phyloP scores from a whole-genome alignment of 2,797 vertebrate species.

The Eleutherodactylus coqui region DNA sequence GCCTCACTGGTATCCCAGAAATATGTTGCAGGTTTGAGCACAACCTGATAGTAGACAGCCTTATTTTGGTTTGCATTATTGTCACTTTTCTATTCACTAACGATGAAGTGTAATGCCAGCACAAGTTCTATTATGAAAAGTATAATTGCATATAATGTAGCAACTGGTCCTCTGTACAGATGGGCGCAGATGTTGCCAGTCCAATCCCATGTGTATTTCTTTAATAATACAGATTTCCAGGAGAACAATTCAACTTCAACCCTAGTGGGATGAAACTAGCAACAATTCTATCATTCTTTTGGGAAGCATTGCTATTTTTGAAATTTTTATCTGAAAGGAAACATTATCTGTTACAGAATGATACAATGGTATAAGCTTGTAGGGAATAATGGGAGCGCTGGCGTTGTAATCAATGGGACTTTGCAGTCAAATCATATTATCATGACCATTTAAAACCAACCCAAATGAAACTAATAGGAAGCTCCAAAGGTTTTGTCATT shows the following conservation, averaged over 20 bases:
- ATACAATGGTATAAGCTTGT: not conserved
- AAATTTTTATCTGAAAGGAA: not conserved
- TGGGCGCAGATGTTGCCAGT: constrained; percentile 30
- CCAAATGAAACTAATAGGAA: too few species aligned
- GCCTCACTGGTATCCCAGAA: too few species aligned
- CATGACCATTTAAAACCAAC: too few species aligned
- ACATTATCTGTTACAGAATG: too few species aligned
- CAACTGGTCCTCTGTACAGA: not conserved
- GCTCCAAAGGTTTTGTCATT: too few species aligned
- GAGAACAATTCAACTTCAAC: constrained; percentile 12
- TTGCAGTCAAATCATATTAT: too few species aligned
- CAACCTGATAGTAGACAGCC: not conserved
- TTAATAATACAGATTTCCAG: constrained; percentile 26
- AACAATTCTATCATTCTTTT: constrained; percentile 4
- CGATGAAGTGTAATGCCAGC: not conserved
- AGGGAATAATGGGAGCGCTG: too few species aligned
- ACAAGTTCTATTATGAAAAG: not conserved
- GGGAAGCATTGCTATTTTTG: not conserved
- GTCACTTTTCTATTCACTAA: not conserved
- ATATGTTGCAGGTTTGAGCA: not conserved
- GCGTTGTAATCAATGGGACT: too few species aligned
- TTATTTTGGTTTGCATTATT: not conserved
- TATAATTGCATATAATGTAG: constrained; percentile 21
- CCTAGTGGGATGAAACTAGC: not conserved
- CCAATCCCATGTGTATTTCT: constrained; percentile 24